Conservation (phyloP, 2,797 vertebrate species). For the Netta rufina region DNA sequence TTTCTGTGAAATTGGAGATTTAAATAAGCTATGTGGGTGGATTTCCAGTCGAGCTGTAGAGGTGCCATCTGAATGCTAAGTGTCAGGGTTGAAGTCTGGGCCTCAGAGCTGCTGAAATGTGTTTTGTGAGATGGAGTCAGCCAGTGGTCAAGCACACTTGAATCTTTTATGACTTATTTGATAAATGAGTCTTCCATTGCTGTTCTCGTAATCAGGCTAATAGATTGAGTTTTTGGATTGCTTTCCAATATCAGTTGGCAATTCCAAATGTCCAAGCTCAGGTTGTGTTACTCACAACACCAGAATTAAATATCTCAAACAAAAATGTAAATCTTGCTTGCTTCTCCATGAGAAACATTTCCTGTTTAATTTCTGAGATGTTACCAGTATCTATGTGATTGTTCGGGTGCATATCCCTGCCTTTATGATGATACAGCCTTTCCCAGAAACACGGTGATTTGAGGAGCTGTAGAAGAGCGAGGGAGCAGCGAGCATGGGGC, state of each 20-base stretch:
- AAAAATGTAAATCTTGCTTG: background rate
- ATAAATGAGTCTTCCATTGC: background rate
- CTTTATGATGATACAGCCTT: background rate
- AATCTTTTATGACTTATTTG: slow-evolving; percentile 3
- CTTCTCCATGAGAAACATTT: background rate
- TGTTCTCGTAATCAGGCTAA: background rate
- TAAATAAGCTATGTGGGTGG: background rate
- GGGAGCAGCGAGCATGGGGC: background rate
- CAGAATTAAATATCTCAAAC: background rate
- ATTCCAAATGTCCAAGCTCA: background rate
- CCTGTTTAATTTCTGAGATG: background rate
- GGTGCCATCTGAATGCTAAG: background rate
- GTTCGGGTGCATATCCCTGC: background rate
- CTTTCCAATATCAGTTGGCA: background rate
- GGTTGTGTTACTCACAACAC: background rate
- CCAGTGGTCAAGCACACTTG: background rate
- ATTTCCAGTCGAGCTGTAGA: background rate
- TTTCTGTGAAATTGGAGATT: background rate
- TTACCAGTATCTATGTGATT: background rate
- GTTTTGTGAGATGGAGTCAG: background rate
- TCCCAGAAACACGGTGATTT: background rate
- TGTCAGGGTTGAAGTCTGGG: background rate
- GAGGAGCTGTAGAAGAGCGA: background rate
- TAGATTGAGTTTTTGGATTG: background rate
- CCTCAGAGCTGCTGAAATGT: background rate